Evolutionary conservation across 2,797 vertebrate genomes (phyloP), one percentile per base, ranked within the genome.

Genomic region (Bradypodion ventrale): DNA sequence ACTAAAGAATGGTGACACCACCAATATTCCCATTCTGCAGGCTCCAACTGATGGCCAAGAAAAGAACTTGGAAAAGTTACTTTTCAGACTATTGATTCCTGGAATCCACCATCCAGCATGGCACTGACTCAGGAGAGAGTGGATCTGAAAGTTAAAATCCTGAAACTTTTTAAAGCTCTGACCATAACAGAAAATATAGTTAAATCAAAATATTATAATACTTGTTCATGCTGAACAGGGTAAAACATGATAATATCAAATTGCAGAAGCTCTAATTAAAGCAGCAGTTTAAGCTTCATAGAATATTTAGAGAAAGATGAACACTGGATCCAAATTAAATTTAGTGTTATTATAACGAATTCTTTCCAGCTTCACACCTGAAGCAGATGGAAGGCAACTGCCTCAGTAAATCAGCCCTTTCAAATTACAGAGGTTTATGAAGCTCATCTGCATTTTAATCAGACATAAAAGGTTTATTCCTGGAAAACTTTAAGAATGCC

Each of bases 371-470:
- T 89, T 91, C 92, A 89, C 56, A 92, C 87, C 86, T 92, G 86
- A 93, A 94, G 73, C 93, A 95, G 91, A 93, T 95, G 92, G 92
- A 94, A 87, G 85, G 74, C 88, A 60, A 89, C 60, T 93, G 35
- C 40, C 91, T 79, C 83, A 91, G 79, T 88, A 94, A 87, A 89
- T 93, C 82, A 91, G 21, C 82, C 82, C 74, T 94, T 93, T 92
- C 82, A 91, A 90, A 92, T 94, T 93, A 92, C 40, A 93, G 90
- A 90, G 81, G 66, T 93, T 95, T 94, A 94, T 92, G 85, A 85
- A 87, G 44, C 75, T 93, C 40, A 90, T 93, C 89, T 95, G 68
- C 89, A 94, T 95, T 95, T 95, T 94, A 95, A 95, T 93, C 92
- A 93, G 89, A 92, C 91, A 87, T 88, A 88, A 88, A 94, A 80